Percentiles rank a stretch among this genome's conserved stretches.
These are phyloP conservation scores for Burhinus bistriatus DNA, from an alignment of 2,113 vertebrate species.

Conservation along the genomic window DNA sequence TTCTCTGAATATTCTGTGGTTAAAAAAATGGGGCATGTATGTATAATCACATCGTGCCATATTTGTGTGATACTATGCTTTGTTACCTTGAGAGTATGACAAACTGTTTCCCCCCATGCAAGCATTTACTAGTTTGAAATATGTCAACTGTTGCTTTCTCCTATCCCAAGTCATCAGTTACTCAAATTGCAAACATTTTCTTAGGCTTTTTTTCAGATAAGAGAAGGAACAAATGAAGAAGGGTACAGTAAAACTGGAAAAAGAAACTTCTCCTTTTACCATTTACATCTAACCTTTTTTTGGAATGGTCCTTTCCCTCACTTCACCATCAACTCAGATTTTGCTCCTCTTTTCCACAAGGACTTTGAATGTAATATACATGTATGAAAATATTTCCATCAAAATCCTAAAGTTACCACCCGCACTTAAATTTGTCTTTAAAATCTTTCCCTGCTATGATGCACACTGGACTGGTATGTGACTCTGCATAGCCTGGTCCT, in stretches of 20 bases:
- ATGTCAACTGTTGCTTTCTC: not conserved
- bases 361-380: fast-evolving
- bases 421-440: not conserved
- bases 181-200: not conserved
- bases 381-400: not conserved
- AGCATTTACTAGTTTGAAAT: not conserved
- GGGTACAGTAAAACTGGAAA: not conserved
- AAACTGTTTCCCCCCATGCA: not conserved
- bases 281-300: not conserved
- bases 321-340: not conserved
- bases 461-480: not conserved
- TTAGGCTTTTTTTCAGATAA: not conserved
- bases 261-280: not conserved
- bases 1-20: not conserved
- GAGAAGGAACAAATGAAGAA: not conserved
- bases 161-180: not conserved
- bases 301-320: not conserved
- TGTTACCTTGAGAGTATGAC: not conserved
- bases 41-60: not conserved
- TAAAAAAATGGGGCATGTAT: not conserved
- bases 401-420: not conserved
- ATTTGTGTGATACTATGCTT: not conserved
- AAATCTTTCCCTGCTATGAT: not conserved
- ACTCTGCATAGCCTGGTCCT: not conserved
- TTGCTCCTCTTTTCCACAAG: not conserved